Base-by-base conservation (phyloP, 2,113 vertebrate genomes). In the Scartelaos histophorus region DNA sequence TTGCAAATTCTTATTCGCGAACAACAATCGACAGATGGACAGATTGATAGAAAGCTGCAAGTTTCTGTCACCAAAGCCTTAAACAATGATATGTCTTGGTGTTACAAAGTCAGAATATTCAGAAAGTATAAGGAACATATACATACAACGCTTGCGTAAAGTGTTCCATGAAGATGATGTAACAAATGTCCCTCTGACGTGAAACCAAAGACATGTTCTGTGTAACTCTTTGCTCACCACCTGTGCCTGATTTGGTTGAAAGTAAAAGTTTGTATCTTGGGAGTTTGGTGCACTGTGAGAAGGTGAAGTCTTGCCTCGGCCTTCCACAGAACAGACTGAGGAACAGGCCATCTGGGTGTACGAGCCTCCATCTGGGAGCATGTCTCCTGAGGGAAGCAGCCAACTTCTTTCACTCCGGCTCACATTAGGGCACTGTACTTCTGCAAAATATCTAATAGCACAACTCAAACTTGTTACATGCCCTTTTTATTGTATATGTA, bases 281-380 rank as follows among this genome's bases (percentile, higher is more conserved):
- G 19, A 64, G 61, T 64, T 61, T 38, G 17, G 34, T 64, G 29
- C 34, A 13, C 61, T 64, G 34, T n/a, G 61, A 43, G 29, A 64
- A 64, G 61, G 61, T 64, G 61, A 64, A 64, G 61, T 35, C 35
- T 64, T 64, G 70, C 73, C 74, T 80, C 82, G 83, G 81, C 74
- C 79, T 82, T 79, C 67, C 71, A 72, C 51, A 69, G 71, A 85
- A 82, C 77, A 86, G 65, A 75, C 67, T 75, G 72, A 71, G 67
- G 78, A 74, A 66, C 75, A 70, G 79, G 69, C 82, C 82, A 86
- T 89, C 85, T 89, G 80, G 79, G 80, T 82, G 71, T 75, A 64
- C 80, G 80, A 70, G 75, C 69, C 73, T 84, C 77, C 75, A 87
- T 84, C 85, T 88, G 83, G 84, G 84, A 79, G 82, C 74, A 75